A percentile compares a stretch with the other conserved stretches of the same genome.
These are phyloP conservation scores for Drosophila nannoptera DNA, from an alignment of 1,140 invertebrate genomes.

Conservation along the genomic window DNA sequence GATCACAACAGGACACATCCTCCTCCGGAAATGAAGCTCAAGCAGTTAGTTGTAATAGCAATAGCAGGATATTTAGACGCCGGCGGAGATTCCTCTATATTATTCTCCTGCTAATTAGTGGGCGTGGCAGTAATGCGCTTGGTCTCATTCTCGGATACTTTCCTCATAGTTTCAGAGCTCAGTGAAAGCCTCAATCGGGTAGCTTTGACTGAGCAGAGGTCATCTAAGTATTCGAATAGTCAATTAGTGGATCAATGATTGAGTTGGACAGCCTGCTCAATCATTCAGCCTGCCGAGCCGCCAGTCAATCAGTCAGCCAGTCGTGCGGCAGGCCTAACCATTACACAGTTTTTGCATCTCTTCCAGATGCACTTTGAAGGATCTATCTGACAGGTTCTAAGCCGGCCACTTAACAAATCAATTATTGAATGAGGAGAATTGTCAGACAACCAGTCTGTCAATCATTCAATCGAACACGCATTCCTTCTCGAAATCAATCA, in stretches of 20 bases:
- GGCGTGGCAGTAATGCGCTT: too few relatives aligned
- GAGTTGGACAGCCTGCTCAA: not conserved
- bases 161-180: too few relatives aligned
- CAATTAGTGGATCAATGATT: not conserved
- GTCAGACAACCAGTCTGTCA: not conserved
- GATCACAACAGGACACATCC: too few relatives aligned
- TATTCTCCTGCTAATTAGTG: too few relatives aligned
- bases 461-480: not conserved
- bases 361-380: not conserved
- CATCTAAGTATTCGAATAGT: not conserved
- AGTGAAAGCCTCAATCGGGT: too few relatives aligned
- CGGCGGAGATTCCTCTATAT: too few relatives aligned
- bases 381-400: not conserved
- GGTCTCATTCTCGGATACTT: too few relatives aligned
- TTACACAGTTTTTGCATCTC: too few relatives aligned
- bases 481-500: not conserved
- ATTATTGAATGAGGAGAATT: not conserved
- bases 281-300: not conserved
- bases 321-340: not conserved
- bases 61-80: too few relatives aligned
- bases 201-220: not conserved
- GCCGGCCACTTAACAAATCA: not conserved
- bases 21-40: too few relatives aligned
- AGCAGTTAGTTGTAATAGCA: too few relatives aligned
- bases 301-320: not conserved